Conservation (phyloP, 2,888 invertebrate species). For the Athripsodes cinereus region DNA sequence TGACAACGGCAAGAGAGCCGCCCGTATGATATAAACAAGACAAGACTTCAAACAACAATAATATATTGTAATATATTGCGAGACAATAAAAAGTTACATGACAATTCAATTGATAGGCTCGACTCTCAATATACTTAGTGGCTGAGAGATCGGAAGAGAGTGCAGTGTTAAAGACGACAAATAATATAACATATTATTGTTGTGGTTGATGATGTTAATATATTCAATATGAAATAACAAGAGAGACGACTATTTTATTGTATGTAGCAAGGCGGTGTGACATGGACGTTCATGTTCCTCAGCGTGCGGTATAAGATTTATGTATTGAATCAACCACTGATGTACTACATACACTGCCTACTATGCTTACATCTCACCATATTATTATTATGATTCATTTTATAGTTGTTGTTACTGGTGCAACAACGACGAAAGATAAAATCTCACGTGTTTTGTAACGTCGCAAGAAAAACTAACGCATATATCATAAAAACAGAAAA, state of each 20-base stretch:
- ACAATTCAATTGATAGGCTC: background rate
- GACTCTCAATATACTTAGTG: background rate
- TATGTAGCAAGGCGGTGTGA: background rate
- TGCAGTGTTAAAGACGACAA: too few species aligned
- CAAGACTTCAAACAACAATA: background rate
- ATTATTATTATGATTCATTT: too few species aligned
- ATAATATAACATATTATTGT: too few species aligned
- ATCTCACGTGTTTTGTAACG: too few species aligned
- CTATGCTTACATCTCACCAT: too few species aligned
- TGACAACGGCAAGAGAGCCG: background rate
- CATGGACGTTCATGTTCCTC: constrained; percentile 3
- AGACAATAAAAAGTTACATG: background rate
- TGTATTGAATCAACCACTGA: background rate
- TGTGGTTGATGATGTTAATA: background rate
- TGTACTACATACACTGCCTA: too few species aligned
- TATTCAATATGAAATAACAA: constrained; percentile 1
- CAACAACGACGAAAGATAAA: too few species aligned
- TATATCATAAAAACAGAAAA: too few species aligned
- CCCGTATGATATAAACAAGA: background rate
- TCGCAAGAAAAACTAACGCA: too few species aligned
- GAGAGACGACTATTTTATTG: background rate
- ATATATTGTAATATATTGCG: background rate
- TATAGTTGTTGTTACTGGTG: too few species aligned
- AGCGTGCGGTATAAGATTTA: constrained; percentile 7
- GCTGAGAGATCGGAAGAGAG: background rate